phyloP scores from a whole-genome alignment of 1,140 invertebrate species.

The Chlorops oryzae region DNA sequence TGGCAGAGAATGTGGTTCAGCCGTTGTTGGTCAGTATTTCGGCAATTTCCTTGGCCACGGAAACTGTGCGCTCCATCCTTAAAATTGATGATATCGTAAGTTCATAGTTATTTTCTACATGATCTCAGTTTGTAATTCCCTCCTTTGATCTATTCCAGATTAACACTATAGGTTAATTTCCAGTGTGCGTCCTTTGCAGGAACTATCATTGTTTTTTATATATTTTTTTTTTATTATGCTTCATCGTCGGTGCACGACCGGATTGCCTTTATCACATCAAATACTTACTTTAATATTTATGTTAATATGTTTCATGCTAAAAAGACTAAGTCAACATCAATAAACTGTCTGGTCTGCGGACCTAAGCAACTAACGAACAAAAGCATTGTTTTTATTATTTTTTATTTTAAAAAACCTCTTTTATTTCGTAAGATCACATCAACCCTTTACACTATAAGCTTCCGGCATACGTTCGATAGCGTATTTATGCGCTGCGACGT shows the following conservation, averaged over 20 bases:
- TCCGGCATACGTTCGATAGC: conserved; percentile 98
- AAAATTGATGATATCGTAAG: conserved; percentile 99
- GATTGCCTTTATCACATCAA: too few relatives aligned
- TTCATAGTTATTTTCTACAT: conserved; percentile 16
- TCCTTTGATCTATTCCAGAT: conserved; percentile 23
- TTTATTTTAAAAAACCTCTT: not conserved
- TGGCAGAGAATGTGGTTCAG: conserved; percentile 96
- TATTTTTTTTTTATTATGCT: too few relatives aligned
- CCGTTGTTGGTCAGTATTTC: conserved; percentile 92
- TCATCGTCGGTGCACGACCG: too few relatives aligned
- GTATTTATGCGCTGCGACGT: conserved; percentile 85
- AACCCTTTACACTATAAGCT: conserved; percentile 73
- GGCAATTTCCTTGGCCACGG: conserved; percentile 89
- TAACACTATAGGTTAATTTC: conserved; percentile 43
- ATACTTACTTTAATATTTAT: too few relatives aligned
- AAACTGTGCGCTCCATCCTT: conserved; percentile 94
- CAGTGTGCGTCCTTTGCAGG: too few relatives aligned
- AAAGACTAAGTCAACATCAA: too few relatives aligned
- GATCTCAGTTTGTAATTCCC: not conserved
- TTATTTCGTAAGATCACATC: conserved; percentile 8
- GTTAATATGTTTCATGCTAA: too few relatives aligned
- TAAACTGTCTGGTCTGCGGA: too few relatives aligned
- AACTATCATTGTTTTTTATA: too few relatives aligned
- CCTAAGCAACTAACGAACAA: not conserved
- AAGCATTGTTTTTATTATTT: not conserved